phyloP scores from a whole-genome alignment of 2,113 vertebrate species.

The Alosa alosa region DNA sequence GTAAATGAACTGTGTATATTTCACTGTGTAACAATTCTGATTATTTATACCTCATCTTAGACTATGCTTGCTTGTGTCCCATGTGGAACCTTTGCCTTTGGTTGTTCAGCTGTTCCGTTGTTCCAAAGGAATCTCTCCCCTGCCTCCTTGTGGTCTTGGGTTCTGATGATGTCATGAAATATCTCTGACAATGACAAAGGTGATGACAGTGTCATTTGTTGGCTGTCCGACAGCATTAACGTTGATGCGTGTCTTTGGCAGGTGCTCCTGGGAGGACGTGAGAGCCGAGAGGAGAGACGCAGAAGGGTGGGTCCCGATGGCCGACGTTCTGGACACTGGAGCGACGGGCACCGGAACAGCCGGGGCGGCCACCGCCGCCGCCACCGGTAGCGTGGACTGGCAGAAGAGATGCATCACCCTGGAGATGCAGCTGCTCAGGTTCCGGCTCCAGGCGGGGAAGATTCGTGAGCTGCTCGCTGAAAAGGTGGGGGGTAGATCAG shows the following conservation, averaged over 20 bases:
- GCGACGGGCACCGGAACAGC: constrained; percentile 46
- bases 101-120: background rate
- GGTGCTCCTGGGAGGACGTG: background rate
- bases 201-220: background rate
- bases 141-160: background rate
- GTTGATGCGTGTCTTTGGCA: background rate
- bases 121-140: background rate
- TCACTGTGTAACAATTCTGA: no score
- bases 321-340: constrained; percentile 68
- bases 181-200: background rate
- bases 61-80: background rate
- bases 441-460: constrained; percentile 85
- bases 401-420: constrained; percentile 80
- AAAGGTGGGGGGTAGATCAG: constrained; percentile 71
- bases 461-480: constrained; percentile 85
- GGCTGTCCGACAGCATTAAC: background rate
- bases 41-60: background rate
- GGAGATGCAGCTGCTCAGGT: constrained; percentile 86
- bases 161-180: background rate
- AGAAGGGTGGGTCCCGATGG: constrained; percentile 58
- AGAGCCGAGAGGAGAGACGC: background rate
- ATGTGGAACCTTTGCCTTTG: background rate
- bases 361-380: background rate
- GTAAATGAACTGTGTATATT: no score
- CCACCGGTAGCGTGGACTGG: constrained; percentile 72